These are phyloP conservation scores for Plebejus anna DNA, from an alignment of 2,888 invertebrate genomes.

Conservation along the genomic window DNA sequence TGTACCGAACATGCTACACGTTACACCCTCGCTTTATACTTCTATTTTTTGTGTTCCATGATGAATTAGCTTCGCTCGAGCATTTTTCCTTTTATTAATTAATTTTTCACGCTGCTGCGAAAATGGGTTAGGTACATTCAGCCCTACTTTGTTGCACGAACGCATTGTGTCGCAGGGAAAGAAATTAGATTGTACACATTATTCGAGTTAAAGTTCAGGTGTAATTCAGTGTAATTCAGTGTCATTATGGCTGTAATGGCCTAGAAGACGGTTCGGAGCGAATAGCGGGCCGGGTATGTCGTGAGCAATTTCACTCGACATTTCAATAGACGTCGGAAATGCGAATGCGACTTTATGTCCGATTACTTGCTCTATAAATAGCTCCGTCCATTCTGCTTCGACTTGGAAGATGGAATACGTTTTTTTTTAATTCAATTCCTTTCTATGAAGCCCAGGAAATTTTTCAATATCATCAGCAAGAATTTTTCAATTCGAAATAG, in stretches of 20 bases:
- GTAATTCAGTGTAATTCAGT: not conserved
- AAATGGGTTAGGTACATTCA: constrained; percentile 5
- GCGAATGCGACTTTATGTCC: not conserved
- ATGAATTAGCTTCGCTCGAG: not conserved
- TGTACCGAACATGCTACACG: not conserved
- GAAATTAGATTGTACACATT: not conserved
- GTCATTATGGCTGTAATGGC: too few relatives aligned
- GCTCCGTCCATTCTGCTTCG: not conserved
- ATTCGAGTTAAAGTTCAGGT: not conserved
- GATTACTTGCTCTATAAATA: not conserved
- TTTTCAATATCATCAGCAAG: too few relatives aligned
- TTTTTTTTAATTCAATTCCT: too few relatives aligned
- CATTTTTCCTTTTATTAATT: constrained; percentile 6
- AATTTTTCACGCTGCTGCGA: not conserved
- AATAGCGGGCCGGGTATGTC: not conserved
- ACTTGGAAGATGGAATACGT: not conserved
- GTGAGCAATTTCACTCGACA: constrained; percentile 13
- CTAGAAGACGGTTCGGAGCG: too few relatives aligned
- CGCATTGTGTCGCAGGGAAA: not conserved
- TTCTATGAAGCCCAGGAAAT: too few relatives aligned
- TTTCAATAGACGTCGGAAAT: constrained; percentile 9
- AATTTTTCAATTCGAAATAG: too few relatives aligned
- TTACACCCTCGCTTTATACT: not conserved
- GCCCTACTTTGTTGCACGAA: not conserved
- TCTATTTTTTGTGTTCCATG: constrained; percentile 1